Conservation (phyloP, 2,113 vertebrate species). For the Lampris megalopsis region DNA sequence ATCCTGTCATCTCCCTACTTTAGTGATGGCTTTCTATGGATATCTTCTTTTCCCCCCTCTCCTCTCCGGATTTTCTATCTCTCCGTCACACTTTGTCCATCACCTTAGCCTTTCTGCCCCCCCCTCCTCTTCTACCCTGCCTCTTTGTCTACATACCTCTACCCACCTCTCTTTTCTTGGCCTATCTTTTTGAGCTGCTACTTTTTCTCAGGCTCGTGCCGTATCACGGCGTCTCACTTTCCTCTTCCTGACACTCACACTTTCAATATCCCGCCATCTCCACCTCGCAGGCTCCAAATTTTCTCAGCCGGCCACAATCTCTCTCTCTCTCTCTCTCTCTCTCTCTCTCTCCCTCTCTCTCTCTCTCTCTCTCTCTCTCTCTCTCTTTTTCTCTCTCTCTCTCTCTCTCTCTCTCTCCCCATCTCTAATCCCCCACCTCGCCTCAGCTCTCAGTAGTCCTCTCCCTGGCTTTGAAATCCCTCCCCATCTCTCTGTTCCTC, state of each 20-base stretch:
- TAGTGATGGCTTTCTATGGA: no score
- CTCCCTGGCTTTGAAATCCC: constrained; percentile 70
- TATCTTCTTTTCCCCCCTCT: constrained; percentile 25
- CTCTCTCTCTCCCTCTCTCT: constrained; percentile 11
- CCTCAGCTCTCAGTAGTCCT: constrained; percentile 54
- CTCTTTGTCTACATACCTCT: constrained; percentile 44
- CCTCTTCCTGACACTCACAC: constrained; percentile 53
- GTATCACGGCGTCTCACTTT: constrained; percentile 48
- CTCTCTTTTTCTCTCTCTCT: not conserved
- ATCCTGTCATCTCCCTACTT: constrained; percentile 18
- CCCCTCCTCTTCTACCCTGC: not conserved
- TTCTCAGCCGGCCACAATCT: constrained; percentile 7
- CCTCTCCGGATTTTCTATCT: not conserved
- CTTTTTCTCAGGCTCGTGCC: constrained; percentile 42
- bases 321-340: constrained; percentile 3
- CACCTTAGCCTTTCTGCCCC: constrained; percentile 1
- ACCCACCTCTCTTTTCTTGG: constrained; percentile 40
- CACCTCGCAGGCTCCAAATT: constrained; percentile 41
- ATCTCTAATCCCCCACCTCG: constrained; percentile 65
- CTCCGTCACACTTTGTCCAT: constrained; percentile 22
- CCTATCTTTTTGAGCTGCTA: constrained; percentile 49
- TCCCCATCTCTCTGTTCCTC: constrained; percentile 58
- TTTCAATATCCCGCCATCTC: constrained; percentile 70
- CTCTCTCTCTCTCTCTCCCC: constrained; percentile 27
- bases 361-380: not conserved